Evolutionary conservation across 2,888 invertebrate species (phyloP), one percentile per base, ranked within the genome.

Genomic region (Nebria brevicollis): DNA sequence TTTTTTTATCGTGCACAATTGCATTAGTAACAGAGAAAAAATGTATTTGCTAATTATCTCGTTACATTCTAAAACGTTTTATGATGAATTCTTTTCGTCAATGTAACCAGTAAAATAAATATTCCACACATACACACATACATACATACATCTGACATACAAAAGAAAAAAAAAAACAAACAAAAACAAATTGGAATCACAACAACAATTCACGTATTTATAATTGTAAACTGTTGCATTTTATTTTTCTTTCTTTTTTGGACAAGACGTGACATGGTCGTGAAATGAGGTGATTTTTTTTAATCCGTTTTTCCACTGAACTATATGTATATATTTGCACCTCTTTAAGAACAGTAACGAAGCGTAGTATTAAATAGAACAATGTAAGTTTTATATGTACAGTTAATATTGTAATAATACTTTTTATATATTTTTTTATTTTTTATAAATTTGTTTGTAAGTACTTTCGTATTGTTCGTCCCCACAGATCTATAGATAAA

Each of bases 121-220:
- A 68, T 25, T 68, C 20, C 26, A 26, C 68, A 68, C 68, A 68
- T 8, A 68, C 68, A 68, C 8, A 68, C 68, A 68, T 11, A 68
- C 68, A 68, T 68, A 68, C 68, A 68, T 68, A 68, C 68, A 68
- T 68, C 11, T 54, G 54, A 54, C 8, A 54, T 54, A 11, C 8
- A 54, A 54, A 54, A 54, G 13, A 54, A 54, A 54, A 54, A 54
- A 43, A 43, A 43, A 54, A 54, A 43, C 0, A 43, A 54, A 54
- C 54, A 54, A 54, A 34, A 34, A 54, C 7, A 15, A 20, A 68
- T 10, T 11, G 13, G 15, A 68, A 68, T 25, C 26, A 68, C 20
- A 68, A 54, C 54, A 54, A 54, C 54, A 54, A 54, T 54, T 54
- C 7, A 54, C 54, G 13, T 54, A 54, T 13, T 13, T 54, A 8